These are phyloP conservation scores for Gymnocheta viridis DNA, from an alignment of 2,888 invertebrate genomes.

Conservation along the genomic window DNA sequence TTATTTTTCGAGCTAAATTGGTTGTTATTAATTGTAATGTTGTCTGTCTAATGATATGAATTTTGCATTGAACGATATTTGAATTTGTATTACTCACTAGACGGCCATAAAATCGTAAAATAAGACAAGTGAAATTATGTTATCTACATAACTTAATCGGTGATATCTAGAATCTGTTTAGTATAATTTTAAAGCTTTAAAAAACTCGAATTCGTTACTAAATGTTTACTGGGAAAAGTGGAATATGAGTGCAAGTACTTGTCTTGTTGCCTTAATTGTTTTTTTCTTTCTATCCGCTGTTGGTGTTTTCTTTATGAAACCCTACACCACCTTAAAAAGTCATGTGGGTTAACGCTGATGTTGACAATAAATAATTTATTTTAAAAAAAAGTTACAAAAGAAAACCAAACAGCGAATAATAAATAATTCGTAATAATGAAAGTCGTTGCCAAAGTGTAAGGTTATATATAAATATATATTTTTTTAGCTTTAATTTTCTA, in stretches of 20 bases:
- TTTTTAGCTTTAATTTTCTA: background rate
- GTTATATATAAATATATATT: background rate
- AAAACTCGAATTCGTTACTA: background rate
- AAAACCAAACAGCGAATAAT: background rate
- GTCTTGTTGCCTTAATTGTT: slow-evolving; percentile 31
- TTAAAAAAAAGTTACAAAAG: background rate
- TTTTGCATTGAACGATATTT: no score
- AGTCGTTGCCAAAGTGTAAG: background rate
- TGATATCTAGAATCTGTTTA: no score
- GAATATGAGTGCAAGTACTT: slow-evolving; percentile 7
- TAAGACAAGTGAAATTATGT: no score
- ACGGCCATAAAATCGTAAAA: no score
- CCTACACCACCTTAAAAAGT: slow-evolving; percentile 33
- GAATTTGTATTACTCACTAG: no score
- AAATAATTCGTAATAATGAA: background rate
- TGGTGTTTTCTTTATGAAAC: slow-evolving; percentile 38
- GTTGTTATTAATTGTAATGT: no score
- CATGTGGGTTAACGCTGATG: slow-evolving; percentile 27
- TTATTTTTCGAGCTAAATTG: no score
- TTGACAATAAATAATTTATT: background rate
- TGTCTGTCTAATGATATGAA: no score
- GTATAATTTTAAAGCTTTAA: no score
- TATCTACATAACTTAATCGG: no score
- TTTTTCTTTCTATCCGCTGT: background rate
- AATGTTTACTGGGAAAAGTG: slow-evolving; percentile 12